Conservation (phyloP, 1,140 invertebrate species). For the Tetragnatha versicolor region DNA sequence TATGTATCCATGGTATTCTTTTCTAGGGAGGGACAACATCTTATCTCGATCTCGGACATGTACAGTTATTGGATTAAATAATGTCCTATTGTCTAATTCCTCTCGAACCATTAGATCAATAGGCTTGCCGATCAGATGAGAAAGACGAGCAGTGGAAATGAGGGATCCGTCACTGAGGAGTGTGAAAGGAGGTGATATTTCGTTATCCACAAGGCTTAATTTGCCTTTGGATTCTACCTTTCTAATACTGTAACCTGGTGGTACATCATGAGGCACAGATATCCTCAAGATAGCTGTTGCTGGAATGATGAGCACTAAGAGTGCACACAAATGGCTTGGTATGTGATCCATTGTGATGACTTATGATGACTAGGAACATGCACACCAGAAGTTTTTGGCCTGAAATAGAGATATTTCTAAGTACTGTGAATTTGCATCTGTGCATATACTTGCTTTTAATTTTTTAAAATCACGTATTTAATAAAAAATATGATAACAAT, state of each 20-base stretch:
- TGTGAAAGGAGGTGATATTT: slow-evolving; percentile 70
- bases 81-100: slow-evolving; percentile 77
- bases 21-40: slow-evolving; percentile 78
- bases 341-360: slow-evolving; percentile 37
- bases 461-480: background rate
- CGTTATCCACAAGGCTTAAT: slow-evolving; percentile 56
- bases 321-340: slow-evolving; percentile 1
- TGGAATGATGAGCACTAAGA: slow-evolving; percentile 15
- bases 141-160: slow-evolving; percentile 85
- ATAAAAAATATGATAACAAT: background rate
- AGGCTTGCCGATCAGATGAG: slow-evolving; percentile 77
- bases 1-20: slow-evolving; percentile 74
- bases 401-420: background rate
- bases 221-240: slow-evolving; percentile 70
- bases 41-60: slow-evolving; percentile 81
- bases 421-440: background rate
- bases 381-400: slow-evolving; percentile 2
- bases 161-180: slow-evolving; percentile 84
- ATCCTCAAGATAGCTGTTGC: slow-evolving; percentile 45
- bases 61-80: slow-evolving; percentile 79
- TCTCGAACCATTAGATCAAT: slow-evolving; percentile 83
- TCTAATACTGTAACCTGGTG: slow-evolving; percentile 83
- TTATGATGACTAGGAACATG: slow-evolving; percentile 46
- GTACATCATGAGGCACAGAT: slow-evolving; percentile 75
- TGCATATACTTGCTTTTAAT: background rate